These are phyloP conservation scores for Synergus gifuensis DNA, from an alignment of 2,888 invertebrate species.

Conservation along the genomic window DNA sequence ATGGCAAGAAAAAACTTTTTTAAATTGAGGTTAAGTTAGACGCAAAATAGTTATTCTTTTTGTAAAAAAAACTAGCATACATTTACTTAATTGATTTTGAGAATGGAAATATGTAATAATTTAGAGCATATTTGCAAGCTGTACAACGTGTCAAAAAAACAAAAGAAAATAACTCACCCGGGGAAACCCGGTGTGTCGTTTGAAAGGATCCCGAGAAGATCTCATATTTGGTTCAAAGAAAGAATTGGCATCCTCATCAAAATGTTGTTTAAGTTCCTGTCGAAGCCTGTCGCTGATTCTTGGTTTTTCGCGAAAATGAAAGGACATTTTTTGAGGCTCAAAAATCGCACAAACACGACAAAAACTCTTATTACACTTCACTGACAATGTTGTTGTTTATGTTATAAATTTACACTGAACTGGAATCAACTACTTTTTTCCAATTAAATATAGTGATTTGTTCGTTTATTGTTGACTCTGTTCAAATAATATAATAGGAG, in stretches of 20 bases:
- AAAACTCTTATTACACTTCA: slow-evolving; percentile 1
- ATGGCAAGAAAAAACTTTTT: no score
- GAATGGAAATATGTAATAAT: neutral
- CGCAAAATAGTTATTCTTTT: neutral
- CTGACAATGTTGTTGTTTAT: slow-evolving; percentile 2
- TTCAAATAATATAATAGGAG: neutral
- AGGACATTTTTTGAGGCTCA: slow-evolving; percentile 66
- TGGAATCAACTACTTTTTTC: neutral
- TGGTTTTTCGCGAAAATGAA: slow-evolving; percentile 73
- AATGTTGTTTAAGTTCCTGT: slow-evolving; percentile 71
- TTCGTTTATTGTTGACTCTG: neutral
- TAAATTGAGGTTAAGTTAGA: neutral
- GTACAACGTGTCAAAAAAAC: slow-evolving; percentile 10
- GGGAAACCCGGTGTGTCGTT: slow-evolving; percentile 68
- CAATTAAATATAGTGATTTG: slow-evolving; percentile 6
- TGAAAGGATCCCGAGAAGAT: slow-evolving; percentile 65
- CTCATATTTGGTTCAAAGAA: slow-evolving; percentile 68
- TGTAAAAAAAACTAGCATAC: neutral
- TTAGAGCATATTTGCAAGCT: neutral
- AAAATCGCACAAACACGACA: slow-evolving; percentile 8
- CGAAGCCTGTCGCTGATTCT: slow-evolving; percentile 71
- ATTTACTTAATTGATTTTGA: neutral
- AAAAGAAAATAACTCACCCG: slow-evolving; percentile 60
- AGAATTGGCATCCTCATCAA: slow-evolving; percentile 68
- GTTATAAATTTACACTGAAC: neutral